Evolutionary conservation across 2,888 invertebrate species (phyloP), one percentile per base, ranked within the genome.

Genomic region (Acleris literana): DNA sequence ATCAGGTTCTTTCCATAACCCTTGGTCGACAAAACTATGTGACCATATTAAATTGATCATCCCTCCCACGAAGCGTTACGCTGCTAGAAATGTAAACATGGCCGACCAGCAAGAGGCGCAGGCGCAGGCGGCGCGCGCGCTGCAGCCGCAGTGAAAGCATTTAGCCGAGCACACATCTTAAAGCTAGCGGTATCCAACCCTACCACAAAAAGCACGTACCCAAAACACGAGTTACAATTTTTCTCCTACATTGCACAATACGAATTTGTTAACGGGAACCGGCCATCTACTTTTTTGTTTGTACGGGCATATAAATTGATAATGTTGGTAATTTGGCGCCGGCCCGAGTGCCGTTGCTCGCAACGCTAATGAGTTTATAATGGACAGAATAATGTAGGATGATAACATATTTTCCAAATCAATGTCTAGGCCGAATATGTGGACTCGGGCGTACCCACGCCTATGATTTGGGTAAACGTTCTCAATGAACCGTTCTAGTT

Each of bases 281-380:
- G 83, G 86, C 86, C 89, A 88, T 89, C 88, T 88, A 89, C 83
- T 91, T 92, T 91, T 92, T 92, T 92, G 88, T 92, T 90, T 92
- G 88, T 91, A 87, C 86, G 84, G 82, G 83, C 85, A 86, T 86
- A 88, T 90, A 92, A 91, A 90, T 91, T 92, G 91, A 91, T 92
- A 92, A 92, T 92, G 90, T 85, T 86, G 90, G 92, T 92, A 92
- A 92, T 92, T 92, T 92, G 89, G 90, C 87, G 90, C 81, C 86
- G 83, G 78, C 75, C 77, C 84, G 84, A 90, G 88, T 90, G 88
- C 92, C 91, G 92, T 92, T 90, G 90, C 85, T 83, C 89, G 90
- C 86, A 86, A 87, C 86, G 86, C 91, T 92, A 92, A 92, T 92
- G 91, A 90, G 85, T 89, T 92, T 92, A 92, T 92, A 92, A 92